phyloP scores from a whole-genome alignment of 2,888 invertebrate genomes.

The Pandemis cinnamomeana region DNA sequence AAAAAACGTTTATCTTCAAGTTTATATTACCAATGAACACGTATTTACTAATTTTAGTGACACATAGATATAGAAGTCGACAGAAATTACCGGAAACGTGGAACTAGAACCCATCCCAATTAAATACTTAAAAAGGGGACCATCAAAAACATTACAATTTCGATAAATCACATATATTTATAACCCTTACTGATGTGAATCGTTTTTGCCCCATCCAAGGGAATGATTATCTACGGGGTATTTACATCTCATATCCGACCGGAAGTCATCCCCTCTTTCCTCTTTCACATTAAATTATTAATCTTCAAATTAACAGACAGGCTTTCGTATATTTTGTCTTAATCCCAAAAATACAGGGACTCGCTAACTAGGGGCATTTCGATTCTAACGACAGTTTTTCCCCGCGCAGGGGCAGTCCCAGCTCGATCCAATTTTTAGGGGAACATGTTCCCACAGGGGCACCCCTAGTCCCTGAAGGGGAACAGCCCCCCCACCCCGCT shows the following conservation, averaged over 20 bases:
- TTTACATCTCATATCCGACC: not conserved
- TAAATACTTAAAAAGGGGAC: slow-evolving; percentile 1
- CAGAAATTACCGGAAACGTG: slow-evolving; percentile 11
- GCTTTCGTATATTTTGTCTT: not conserved
- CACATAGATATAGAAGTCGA: slow-evolving; percentile 20
- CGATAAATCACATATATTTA: not conserved
- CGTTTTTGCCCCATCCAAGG: not conserved
- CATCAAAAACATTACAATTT: not conserved
- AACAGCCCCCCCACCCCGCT: slow-evolving; percentile 83
- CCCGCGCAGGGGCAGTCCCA: not conserved
- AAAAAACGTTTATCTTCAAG: not conserved
- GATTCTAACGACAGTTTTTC: not conserved
- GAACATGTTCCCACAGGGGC: slow-evolving; percentile 22
- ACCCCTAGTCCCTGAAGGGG: slow-evolving; percentile 75
- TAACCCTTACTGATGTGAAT: not conserved
- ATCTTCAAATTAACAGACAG: not conserved
- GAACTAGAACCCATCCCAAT: not conserved
- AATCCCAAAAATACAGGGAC: not conserved
- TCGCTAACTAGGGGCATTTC: not conserved
- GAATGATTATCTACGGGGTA: not conserved
- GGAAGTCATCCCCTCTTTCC: not conserved
- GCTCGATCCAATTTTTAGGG: slow-evolving; percentile 9
- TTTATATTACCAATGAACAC: slow-evolving; percentile 32
- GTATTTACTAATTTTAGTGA: slow-evolving; percentile 21
- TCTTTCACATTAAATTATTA: not conserved